These are phyloP conservation scores for Sthenelais limicola DNA, from an alignment of 2,888 invertebrate species.

Conservation along the genomic window DNA sequence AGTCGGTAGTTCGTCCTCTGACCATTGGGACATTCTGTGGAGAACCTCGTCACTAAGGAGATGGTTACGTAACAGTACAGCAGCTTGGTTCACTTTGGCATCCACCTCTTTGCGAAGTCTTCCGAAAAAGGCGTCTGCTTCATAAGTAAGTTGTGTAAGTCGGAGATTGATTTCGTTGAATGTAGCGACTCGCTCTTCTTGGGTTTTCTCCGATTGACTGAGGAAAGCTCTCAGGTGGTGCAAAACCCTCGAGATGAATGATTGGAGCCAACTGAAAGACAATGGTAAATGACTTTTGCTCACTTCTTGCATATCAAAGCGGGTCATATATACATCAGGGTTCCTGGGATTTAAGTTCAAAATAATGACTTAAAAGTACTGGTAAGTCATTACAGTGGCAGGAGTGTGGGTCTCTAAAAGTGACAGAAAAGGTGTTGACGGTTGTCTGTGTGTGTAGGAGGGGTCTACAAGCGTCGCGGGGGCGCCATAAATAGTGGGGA, in stretches of 20 bases:
- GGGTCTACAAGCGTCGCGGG: too few relatives aligned
- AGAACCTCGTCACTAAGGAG: constrained; percentile 40
- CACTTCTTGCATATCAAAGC: too few relatives aligned
- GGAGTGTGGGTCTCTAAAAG: too few relatives aligned
- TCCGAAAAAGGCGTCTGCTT: constrained; percentile 40
- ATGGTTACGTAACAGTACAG: constrained; percentile 35
- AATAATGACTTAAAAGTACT: too few relatives aligned
- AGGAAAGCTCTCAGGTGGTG: constrained; percentile 46
- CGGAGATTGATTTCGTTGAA: constrained; percentile 42
- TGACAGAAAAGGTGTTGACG: too few relatives aligned
- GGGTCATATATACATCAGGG: too few relatives aligned
- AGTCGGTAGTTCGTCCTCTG: constrained; percentile 41
- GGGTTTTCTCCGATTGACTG: constrained; percentile 45
- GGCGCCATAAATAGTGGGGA: too few relatives aligned
- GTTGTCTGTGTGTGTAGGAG: too few relatives aligned
- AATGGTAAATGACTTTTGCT: too few relatives aligned
- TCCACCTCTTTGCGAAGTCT: constrained; percentile 43
- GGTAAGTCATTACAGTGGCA: too few relatives aligned
- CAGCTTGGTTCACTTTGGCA: constrained; percentile 38
- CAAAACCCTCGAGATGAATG: constrained; percentile 42
- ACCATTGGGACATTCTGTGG: constrained; percentile 27
- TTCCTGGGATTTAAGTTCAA: too few relatives aligned
- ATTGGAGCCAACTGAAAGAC: constrained; percentile 43
- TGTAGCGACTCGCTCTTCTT: constrained; percentile 44
- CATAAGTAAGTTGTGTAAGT: constrained; percentile 37